phyloP scores from a whole-genome alignment of 2,888 invertebrate genomes.

The Eugnorisma glareosa region DNA sequence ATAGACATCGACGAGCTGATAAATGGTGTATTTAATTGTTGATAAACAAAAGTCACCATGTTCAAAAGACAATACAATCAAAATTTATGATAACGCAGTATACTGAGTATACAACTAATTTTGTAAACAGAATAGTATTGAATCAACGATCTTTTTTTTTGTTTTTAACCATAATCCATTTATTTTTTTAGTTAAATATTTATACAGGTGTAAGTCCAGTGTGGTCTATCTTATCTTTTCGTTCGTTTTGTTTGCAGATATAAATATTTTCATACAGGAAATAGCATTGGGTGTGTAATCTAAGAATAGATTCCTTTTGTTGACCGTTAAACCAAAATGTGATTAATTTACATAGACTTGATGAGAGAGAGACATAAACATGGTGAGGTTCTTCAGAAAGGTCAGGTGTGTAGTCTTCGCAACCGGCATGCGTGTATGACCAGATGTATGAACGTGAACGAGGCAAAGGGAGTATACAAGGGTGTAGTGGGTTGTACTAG shows the following conservation, averaged over 20 bases:
- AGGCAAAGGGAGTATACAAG: no score
- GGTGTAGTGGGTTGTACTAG: no score
- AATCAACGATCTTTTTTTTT: background rate
- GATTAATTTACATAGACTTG: no score
- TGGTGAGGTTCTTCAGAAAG: no score
- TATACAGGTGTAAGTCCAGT: background rate
- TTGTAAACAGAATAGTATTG: background rate
- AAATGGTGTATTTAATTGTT: background rate
- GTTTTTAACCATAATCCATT: background rate
- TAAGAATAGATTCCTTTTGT: background rate
- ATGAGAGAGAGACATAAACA: no score
- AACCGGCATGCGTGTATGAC: no score
- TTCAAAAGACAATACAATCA: constrained; percentile 14
- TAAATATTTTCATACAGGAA: constrained; percentile 1
- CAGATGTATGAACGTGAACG: no score
- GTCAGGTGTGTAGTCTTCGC: no score
- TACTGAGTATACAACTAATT: background rate
- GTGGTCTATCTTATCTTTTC: constrained; percentile 21
- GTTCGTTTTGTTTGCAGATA: constrained; percentile 13
- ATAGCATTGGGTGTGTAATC: constrained; percentile 15
- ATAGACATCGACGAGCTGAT: background rate
- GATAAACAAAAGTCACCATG: constrained; percentile 7
- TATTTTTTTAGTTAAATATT: background rate
- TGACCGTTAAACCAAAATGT: background rate
- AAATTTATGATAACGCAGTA: constrained; percentile 5